phyloP scores from a whole-genome alignment of 2,113 vertebrate genomes.

The Neotoma lepida region DNA sequence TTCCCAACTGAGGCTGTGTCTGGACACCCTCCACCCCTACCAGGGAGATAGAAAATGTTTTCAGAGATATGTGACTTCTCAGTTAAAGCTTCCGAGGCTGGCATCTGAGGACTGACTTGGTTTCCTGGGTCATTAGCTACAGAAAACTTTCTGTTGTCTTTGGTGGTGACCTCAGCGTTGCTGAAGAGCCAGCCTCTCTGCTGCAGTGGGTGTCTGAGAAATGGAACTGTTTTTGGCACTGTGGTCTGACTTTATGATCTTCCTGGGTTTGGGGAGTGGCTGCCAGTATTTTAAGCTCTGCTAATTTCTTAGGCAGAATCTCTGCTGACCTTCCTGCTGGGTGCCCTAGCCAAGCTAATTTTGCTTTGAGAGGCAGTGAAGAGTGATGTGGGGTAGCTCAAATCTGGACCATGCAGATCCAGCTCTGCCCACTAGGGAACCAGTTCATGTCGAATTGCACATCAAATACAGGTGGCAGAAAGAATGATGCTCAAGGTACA shows the following conservation, averaged over 20 bases:
- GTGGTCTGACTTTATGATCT: background rate
- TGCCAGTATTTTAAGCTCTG: background rate
- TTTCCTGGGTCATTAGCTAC: background rate
- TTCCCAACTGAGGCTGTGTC: background rate
- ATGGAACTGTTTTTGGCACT: background rate
- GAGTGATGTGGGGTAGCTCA: background rate
- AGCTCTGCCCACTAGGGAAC: background rate
- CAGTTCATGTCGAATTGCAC: background rate
- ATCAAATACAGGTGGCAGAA: slow-evolving; percentile 9
- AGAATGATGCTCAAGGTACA: background rate
- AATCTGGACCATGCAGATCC: background rate
- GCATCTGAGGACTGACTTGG: background rate
- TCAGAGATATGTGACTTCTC: background rate
- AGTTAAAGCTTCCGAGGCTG: background rate
- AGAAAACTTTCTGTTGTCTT: background rate
- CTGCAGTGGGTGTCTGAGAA: background rate
- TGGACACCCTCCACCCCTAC: accelerated
- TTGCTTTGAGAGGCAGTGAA: background rate
- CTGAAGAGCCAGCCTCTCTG: background rate
- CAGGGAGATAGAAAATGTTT: background rate
- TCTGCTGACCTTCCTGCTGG: background rate
- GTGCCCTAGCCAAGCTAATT: background rate
- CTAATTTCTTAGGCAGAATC: background rate
- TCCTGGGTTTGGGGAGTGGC: background rate
- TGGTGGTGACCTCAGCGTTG: no score